Base-by-base conservation (phyloP, 2,888 invertebrate species). In the Melanostoma scalare region DNA sequence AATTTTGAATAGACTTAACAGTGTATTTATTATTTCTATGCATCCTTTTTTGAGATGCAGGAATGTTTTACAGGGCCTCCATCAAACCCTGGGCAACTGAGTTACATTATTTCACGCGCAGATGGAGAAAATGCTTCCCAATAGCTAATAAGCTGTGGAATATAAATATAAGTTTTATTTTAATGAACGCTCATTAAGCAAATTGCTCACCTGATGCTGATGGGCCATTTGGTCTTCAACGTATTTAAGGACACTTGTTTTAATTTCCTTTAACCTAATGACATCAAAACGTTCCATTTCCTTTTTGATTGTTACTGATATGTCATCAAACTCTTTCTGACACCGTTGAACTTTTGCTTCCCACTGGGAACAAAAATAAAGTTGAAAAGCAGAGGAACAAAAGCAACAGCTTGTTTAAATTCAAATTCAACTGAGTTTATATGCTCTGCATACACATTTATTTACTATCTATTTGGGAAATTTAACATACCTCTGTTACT, bases 101-200 rank as follows among this genome's bases (percentile, higher is more conserved):
- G n/a, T 96, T 95, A 97, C 92, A 95, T 95, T 91, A 98, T 97
- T 86, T 97, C 96, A 90, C 96, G 96, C 31, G 98, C 98, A 91
- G 98, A 98, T 0, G 99, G 99, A 87, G 98, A 92, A 92, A 99
- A 99, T 31, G 96, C 94, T 92, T 99, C 98, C 99, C 99, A 89
- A 86, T 89, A 90, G 61, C 89, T 89, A 50, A 90, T 89, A 4
- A 90, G 89, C 90, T 90, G 20, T 20, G 20, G 20, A 20, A 20
- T 20, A 68, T 65, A 81, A 86, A 31, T 44, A 85, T 56, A 85
- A 85, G 65, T 6, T 20, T 9, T n/a, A 5, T 65, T 20, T 31
- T 50, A 33, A 40, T 52, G 55, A 55, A 53, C 8, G 33, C 8
- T 5, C 4, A 42, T n/a, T n/a, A 6, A 4, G 8, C 56, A 42